Conservation (phyloP, 2,113 vertebrate genomes). For the Pelmatolapia mariae region DNA sequence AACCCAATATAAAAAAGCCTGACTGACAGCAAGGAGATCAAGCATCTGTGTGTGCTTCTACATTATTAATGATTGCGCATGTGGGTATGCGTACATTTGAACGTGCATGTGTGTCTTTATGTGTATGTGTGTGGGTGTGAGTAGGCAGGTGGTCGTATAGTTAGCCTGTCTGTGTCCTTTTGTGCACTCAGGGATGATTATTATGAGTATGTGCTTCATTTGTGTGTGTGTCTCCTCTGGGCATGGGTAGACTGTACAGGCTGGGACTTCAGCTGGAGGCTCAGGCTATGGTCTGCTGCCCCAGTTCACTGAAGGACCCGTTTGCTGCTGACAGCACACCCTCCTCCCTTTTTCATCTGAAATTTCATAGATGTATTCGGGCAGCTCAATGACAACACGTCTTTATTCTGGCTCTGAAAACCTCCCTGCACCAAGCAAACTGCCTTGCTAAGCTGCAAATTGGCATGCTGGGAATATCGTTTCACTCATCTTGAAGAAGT, state of each 20-base stretch:
- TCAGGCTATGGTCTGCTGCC: slow-evolving; percentile 16
- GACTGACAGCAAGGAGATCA: slow-evolving; percentile 40
- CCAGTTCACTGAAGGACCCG: slow-evolving; percentile 46
- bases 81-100: background rate
- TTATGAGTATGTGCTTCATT: background rate
- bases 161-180: background rate
- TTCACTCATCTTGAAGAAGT: slow-evolving; percentile 48
- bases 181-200: background rate
- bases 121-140: background rate
- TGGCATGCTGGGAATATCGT: slow-evolving; percentile 60
- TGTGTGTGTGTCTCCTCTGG: background rate
- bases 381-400: slow-evolving; percentile 66
- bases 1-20: slow-evolving; percentile 21
- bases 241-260: background rate
- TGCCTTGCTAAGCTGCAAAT: slow-evolving; percentile 56
- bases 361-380: slow-evolving; percentile 59
- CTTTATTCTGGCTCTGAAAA: slow-evolving; percentile 49
- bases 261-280: slow-evolving; percentile 7
- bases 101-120: background rate
- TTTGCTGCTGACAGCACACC: slow-evolving; percentile 44
- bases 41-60: slow-evolving; percentile 21
- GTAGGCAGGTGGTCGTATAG: background rate
- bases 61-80: background rate
- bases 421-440: slow-evolving; percentile 32
- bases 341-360: slow-evolving; percentile 46